Conservation (phyloP, 53 echinoderm and acorn worm genomes). For the Echinometra lucunter region DNA sequence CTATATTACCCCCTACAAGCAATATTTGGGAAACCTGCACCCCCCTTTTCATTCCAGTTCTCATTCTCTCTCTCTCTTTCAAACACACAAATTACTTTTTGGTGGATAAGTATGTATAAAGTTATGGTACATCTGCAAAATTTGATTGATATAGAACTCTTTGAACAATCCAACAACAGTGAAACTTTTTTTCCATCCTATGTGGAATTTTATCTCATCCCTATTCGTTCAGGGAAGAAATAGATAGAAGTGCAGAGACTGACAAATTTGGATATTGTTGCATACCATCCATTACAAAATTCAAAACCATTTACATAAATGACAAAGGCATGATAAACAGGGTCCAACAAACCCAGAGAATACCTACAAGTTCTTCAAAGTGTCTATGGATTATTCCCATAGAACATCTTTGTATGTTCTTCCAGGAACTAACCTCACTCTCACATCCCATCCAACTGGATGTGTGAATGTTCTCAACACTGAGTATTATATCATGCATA, state of each 20-base stretch:
- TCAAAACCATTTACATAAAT: background rate
- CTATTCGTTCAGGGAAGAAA: background rate
- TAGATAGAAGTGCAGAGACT: background rate
- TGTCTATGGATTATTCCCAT: background rate
- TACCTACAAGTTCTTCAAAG: background rate
- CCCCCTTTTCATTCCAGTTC: background rate
- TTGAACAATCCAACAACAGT: background rate
- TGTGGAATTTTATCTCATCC: background rate
- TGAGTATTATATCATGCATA: background rate
- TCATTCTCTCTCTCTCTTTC: too few species aligned
- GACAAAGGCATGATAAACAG: background rate
- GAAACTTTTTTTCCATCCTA: background rate
- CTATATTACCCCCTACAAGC: background rate
- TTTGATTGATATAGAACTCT: too few species aligned
- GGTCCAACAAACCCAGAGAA: background rate
- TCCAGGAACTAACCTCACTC: background rate
- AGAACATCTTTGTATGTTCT: background rate
- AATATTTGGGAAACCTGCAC: background rate
- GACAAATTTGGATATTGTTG: slow-evolving; percentile 5
- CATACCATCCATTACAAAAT: background rate
- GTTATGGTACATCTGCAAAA: too few species aligned
- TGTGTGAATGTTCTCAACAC: background rate
- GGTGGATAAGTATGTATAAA: too few species aligned
- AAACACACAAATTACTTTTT: too few species aligned
- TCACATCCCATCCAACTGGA: background rate